Conservation (phyloP, 35 echinoderm and acorn worm species). For the Heliocidaris tuberculata region DNA sequence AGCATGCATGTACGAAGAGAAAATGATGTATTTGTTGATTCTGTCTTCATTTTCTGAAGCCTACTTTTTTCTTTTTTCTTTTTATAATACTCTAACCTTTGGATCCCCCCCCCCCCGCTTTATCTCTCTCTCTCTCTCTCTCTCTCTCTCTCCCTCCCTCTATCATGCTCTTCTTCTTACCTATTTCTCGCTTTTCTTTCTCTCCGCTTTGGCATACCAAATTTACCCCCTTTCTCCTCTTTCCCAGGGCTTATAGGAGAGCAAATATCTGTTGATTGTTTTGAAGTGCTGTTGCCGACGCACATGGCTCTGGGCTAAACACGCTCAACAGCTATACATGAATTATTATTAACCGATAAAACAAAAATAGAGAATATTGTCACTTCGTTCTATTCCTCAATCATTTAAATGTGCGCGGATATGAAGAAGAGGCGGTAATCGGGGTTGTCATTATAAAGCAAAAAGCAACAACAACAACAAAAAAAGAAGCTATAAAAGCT, state of each 20-base stretch:
- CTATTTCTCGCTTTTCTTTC: neutral
- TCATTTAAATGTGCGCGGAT: neutral
- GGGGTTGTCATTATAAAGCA: too few species aligned
- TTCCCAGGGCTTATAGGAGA: neutral
- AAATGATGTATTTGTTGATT: neutral
- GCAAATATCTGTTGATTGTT: conserved; percentile 18
- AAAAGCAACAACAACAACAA: too few species aligned
- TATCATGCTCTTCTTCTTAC: neutral
- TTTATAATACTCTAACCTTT: too few species aligned
- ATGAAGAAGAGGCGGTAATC: too few species aligned
- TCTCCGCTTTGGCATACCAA: neutral
- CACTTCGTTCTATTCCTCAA: neutral
- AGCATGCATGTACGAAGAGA: too few species aligned
- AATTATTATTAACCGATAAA: conserved; percentile 19
- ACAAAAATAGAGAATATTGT: neutral
- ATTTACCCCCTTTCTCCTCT: neutral
- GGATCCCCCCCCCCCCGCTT: neutral
- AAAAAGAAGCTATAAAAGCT: too few species aligned
- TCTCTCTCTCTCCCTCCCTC: neutral
- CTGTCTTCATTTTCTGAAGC: neutral
- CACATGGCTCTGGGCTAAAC: conserved; percentile 6
- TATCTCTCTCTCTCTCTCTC: neutral
- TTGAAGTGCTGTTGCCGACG: conserved; percentile 8
- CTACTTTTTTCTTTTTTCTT: neutral
- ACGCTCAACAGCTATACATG: conserved; percentile 10